Conservation (phyloP, 1,140 invertebrate species). For the Bactericera cockerelli region DNA sequence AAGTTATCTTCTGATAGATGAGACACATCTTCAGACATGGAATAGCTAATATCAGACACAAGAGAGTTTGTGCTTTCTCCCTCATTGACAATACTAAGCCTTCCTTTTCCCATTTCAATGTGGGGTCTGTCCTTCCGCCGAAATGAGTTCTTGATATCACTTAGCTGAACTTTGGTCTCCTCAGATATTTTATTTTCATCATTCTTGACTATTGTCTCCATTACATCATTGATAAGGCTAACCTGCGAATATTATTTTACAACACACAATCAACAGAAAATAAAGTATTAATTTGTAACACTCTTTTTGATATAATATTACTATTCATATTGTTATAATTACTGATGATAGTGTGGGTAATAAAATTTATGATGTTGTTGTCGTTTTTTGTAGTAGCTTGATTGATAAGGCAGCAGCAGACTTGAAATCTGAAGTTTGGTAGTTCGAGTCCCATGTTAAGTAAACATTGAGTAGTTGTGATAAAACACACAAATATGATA, state of each 20-base stretch:
- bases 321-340: no score
- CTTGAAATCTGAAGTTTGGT: no score
- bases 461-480: no score
- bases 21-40: background rate
- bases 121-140: background rate
- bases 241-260: background rate
- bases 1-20: background rate
- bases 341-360: no score
- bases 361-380: no score
- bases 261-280: no score
- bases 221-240: background rate
- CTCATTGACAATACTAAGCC: background rate
- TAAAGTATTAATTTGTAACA: no score
- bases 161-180: slow-evolving; percentile 4
- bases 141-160: slow-evolving; percentile 5
- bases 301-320: no score
- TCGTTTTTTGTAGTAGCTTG: no score
- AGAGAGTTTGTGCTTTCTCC: background rate
- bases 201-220: background rate
- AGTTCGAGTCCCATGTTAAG: no score
- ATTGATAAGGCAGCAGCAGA: no score
- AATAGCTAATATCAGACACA: background rate
- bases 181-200: background rate
- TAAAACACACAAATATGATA: no score
- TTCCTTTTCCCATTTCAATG: background rate